Percentiles rank a stretch among this genome's conserved stretches.
Evolutionary conservation across 2,113 vertebrate species (phyloP).

Genomic region (Boulengeromyrus knoepffleri): DNA sequence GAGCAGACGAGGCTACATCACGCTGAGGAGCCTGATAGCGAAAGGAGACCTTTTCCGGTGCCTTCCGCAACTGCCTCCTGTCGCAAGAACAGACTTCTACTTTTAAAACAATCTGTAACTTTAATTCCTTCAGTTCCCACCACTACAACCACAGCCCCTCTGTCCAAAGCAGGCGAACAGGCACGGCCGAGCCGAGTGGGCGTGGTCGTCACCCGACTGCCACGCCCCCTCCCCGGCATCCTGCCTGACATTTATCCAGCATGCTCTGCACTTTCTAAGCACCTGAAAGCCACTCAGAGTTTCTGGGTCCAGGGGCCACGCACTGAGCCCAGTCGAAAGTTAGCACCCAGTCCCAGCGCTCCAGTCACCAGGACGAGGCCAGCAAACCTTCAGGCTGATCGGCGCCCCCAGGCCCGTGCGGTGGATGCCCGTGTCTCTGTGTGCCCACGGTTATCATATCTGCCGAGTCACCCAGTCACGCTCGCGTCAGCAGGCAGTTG

Average conservation of each 20-base stretch:
- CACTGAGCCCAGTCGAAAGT: slow-evolving; percentile 67
- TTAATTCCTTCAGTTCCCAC: slow-evolving; percentile 66
- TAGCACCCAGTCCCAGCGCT: slow-evolving; percentile 59
- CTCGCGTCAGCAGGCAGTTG: slow-evolving; percentile 66
- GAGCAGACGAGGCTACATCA: slow-evolving; percentile 50
- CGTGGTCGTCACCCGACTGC: background rate
- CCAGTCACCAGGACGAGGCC: slow-evolving; percentile 35
- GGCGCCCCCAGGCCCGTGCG: background rate
- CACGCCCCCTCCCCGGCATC: background rate
- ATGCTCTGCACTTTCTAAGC: slow-evolving; percentile 31
- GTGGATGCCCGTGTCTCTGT: slow-evolving; percentile 39
- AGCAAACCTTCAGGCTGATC: background rate
- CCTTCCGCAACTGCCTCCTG: slow-evolving; percentile 67
- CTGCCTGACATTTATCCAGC: slow-evolving; percentile 16
- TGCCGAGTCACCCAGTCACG: slow-evolving; percentile 40
- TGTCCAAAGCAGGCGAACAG: background rate
- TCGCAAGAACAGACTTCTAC: slow-evolving; percentile 69
- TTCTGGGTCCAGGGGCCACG: slow-evolving; percentile 44
- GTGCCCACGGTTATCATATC: slow-evolving; percentile 64
- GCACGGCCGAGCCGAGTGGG: background rate
- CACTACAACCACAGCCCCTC: slow-evolving; percentile 50
- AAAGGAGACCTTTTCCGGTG: slow-evolving; percentile 51
- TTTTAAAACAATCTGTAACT: slow-evolving; percentile 70
- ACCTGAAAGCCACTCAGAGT: slow-evolving; percentile 67
- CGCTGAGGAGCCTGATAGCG: slow-evolving; percentile 67